These are phyloP conservation scores for Incurvaria masculella DNA, from an alignment of 2,888 invertebrate species.

Conservation along the genomic window DNA sequence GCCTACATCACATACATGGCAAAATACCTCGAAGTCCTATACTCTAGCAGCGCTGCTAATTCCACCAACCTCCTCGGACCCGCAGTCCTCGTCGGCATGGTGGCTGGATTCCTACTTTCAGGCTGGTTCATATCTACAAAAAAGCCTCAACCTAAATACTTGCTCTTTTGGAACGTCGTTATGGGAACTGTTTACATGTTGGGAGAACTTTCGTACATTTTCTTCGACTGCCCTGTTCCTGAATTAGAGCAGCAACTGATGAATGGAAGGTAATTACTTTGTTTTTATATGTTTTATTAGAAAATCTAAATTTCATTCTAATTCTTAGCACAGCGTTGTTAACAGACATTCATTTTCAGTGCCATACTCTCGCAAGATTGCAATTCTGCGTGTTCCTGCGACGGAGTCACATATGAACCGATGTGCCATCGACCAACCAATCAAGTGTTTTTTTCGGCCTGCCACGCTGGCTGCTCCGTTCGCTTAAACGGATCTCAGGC, in stretches of 20 bases:
- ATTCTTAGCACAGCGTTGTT: too few species aligned
- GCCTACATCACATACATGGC: conserved; percentile 70
- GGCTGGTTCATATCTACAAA: conserved; percentile 59
- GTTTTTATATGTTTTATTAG: not conserved
- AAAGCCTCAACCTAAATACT: conserved; percentile 53
- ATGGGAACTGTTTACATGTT: conserved; percentile 53
- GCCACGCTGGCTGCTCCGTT: conserved; percentile 67
- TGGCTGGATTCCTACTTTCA: conserved; percentile 56
- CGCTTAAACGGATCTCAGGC: conserved; percentile 14
- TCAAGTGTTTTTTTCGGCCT: conserved; percentile 66
- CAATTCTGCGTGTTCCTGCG: conserved; percentile 60
- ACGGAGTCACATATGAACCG: conserved; percentile 58
- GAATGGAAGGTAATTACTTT: conserved; percentile 10
- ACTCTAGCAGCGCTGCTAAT: conserved; percentile 59
- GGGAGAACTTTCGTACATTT: conserved; percentile 52
- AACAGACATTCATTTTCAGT: too few species aligned
- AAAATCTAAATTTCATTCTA: not conserved
- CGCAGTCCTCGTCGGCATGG: conserved; percentile 56
- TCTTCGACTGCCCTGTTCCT: conserved; percentile 46
- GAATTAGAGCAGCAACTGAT: conserved; percentile 11
- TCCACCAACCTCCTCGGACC: conserved; percentile 67
- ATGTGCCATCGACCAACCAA: conserved; percentile 56
- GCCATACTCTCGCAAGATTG: conserved; percentile 51
- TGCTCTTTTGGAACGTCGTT: conserved; percentile 61
- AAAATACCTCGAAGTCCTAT: conserved; percentile 74